Evolutionary conservation across 1,140 invertebrate species (phyloP), one percentile per base, ranked within the genome.

Genomic region (Sinonovacula constricta): DNA sequence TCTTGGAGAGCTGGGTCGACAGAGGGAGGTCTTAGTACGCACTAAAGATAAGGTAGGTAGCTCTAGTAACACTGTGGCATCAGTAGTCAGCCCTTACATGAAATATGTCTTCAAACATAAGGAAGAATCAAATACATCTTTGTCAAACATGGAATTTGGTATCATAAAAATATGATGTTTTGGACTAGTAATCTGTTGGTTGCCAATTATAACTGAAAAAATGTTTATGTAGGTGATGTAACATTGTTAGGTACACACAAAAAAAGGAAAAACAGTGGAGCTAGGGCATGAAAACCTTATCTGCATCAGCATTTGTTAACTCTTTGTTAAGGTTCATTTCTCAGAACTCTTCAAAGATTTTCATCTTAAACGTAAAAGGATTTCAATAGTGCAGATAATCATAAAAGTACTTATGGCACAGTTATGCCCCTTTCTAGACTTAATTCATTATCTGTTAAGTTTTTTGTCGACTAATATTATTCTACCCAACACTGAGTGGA

Each of bases 1-100:
- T 7, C 92, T 95, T n/a, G 92, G 92, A 65, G 94, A 95, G 83
- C 87, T 95, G 28, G 92, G 92, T 1, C 90, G 88, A 70, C 94
- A 95, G 86, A 90, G 94, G 79, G 94, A 95, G 83, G 89, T 92
- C 15, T 88, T 95, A 14, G 83, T 93, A 2, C 84, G 94, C 79
- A 94, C 94, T 15, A 93, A 93, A 86, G 91, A 92, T 31, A 86
- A 90, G 78, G 91, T 91, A 82, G n/a, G 78, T 84, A 26, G 53
- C 18, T 34, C n/a, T n/a, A n/a, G n/a, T n/a, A n/a, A n/a, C n/a
- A n/a, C n/a, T n/a, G n/a, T n/a, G n/a, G n/a, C n/a, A n/a, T n/a
- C n/a, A n/a, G n/a, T n/a, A 36, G 72, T 2, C 14, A 12, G 26
- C 18, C 15, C 39, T 45, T 7, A 45, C 18, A 18, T 45, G 7